Base-by-base conservation (phyloP, 2,113 vertebrate genomes). In the Passerina amoena region DNA sequence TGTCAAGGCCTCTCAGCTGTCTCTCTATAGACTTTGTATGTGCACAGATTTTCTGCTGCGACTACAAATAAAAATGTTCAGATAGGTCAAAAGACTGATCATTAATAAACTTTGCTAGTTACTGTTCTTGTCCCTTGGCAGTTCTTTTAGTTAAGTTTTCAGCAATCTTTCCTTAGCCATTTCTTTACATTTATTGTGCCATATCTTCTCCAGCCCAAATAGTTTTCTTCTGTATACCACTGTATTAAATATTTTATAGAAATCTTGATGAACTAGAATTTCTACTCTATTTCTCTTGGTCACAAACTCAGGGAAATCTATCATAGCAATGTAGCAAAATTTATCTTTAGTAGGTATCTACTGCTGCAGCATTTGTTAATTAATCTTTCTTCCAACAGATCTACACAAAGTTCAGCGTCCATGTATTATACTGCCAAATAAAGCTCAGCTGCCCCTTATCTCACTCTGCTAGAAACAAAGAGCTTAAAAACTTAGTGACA, bases 1-100 rank as follows among this genome's bases (percentile, higher is more conserved):
- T 82, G 83, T 82, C 94, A 97, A 97, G 94, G 91, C 53, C 96
- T 68, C 76, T 64, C 65, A 61, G 86, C 48, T 78, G 72, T 65
- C 83, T 83, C 70, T 79, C 69, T 59, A 72, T 18, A 86, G 66
- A 72, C 69, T 61, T 90, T 8, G 23, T 63, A 63, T 68, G 78
- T 82, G 57, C 65, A 86, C 48, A 40, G 18, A 47, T 86, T 83
- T 94, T 94, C 83, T 86, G 65, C 77, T 48, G 60, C 37, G 33
- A 35, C 31, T 82, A 87, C 66, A 92, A 86, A 91, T 65, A 82
- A 87, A 80, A 94, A 68, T 33, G 8, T 61, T 89, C 53, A 79
- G 25, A 82, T 35, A 60, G 35, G 72, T 71, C 57, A 84, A 53
- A 60, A 64, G 28, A 89, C 20, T 57, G 54, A 69, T 89, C 53